Evolutionary conservation across 2,888 invertebrate genomes (phyloP).

Genomic region (Thyatira batis): DNA sequence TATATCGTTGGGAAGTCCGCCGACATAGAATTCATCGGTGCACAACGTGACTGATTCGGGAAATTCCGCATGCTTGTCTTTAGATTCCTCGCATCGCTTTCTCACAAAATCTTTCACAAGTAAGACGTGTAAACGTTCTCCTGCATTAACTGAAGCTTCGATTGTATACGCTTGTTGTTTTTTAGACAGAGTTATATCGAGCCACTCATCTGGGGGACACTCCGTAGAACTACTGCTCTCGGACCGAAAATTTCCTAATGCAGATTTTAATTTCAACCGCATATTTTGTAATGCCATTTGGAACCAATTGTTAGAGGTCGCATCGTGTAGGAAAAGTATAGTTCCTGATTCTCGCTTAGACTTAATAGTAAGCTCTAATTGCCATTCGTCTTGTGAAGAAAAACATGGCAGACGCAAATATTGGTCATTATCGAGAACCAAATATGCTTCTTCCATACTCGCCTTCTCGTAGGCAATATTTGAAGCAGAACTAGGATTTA

Average conservation of each 20-base stretch:
- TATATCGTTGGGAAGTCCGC: constrained; percentile 52
- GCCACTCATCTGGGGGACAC: constrained; percentile 61
- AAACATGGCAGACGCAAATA: constrained; percentile 70
- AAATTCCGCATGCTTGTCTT: background rate
- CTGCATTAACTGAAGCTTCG: constrained; percentile 64
- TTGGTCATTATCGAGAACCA: constrained; percentile 54
- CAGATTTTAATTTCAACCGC: constrained; percentile 63
- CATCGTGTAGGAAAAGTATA: constrained; percentile 56
- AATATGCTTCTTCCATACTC: constrained; percentile 60
- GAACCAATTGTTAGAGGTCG: constrained; percentile 49
- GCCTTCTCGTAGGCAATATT: constrained; percentile 70
- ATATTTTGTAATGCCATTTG: constrained; percentile 61
- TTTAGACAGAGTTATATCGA: constrained; percentile 61
- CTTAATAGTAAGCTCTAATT: constrained; percentile 62
- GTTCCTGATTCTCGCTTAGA: constrained; percentile 59
- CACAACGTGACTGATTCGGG: constrained; percentile 37
- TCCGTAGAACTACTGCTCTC: constrained; percentile 63
- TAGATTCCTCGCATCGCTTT: constrained; percentile 17
- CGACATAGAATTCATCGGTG: constrained; percentile 63
- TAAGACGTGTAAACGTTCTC: constrained; percentile 62
- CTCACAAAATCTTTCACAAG: constrained; percentile 31
- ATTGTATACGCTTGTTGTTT: constrained; percentile 57
- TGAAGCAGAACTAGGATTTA: constrained; percentile 51
- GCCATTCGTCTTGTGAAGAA: constrained; percentile 58
- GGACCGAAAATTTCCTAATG: constrained; percentile 45